Base-by-base conservation (phyloP, 2,888 invertebrate species). In the Tortrix viridana region DNA sequence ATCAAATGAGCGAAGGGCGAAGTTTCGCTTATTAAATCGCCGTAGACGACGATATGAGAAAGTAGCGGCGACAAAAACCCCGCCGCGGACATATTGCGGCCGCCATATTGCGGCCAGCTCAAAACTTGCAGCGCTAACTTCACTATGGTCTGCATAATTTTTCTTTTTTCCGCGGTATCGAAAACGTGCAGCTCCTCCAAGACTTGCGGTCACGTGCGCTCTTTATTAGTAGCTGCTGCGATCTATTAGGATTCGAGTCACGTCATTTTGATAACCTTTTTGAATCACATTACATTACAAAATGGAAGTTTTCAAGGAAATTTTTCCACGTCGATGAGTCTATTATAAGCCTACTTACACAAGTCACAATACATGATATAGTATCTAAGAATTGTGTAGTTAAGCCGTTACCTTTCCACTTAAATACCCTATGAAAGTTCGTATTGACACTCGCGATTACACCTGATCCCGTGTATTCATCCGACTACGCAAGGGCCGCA, bases 11-110 rank as follows among this genome's bases (percentile, higher is more conserved):
- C 80, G 79, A 75, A 81, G 82, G 85, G 74, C 80, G 72, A 90
- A 91, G 85, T 91, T 91, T 86, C 78, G 77, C 81, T 89, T 92
- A 91, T 92, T 90, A 91, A 85, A 90, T 89, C 84, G 83, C 81
- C 78, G 84, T 82, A 75, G 75, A 76, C 78, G 82, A 72, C 82
- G 84, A 86, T 87, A 90, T 88, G 88, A 89, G 88, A 88, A 88
- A 88, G 81, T 83, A 82, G 77, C 71, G 75, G 77, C 75, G 80
- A 85, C 90, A 91, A 91, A 91, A 92, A 91, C 80, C 83, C 77
- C 71, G 73, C 79, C 71, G 79, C 76, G 81, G 82, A 87, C 89
- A 89, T 91, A 91, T 90, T 90, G 89, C 84, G 81, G 66, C 75
- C 79, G 82, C 76, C 86, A 84, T 85, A 80, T 85, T 84, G 85